These are phyloP conservation scores for Cephalopholis sonnerati DNA, from an alignment of 2,113 vertebrate genomes.

Conservation along the genomic window DNA sequence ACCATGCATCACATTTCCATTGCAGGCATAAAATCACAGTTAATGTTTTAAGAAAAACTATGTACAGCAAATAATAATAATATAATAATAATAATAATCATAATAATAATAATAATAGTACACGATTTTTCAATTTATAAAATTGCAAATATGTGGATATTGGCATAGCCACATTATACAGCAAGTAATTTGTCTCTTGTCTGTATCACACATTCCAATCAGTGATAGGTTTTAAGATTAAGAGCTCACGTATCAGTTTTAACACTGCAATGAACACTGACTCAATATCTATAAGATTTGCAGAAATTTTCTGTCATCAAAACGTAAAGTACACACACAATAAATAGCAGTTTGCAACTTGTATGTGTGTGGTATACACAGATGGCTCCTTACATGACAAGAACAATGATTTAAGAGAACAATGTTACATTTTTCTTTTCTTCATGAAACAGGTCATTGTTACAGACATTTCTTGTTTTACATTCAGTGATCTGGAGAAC, in stretches of 20 bases:
- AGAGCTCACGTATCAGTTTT: conserved; percentile 60
- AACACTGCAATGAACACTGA: conserved; percentile 81
- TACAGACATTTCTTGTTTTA: conserved; percentile 84
- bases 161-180: conserved; percentile 67
- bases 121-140: conserved; percentile 69
- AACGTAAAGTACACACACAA: conserved; percentile 72
- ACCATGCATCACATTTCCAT: conserved; percentile 84
- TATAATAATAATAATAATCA: conserved; percentile 47
- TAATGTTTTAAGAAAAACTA: conserved; percentile 74
- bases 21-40: conserved; percentile 83
- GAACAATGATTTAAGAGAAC: conserved; percentile 73
- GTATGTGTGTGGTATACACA: conserved; percentile 77
- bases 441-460: conserved; percentile 64
- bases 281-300: conserved; percentile 63
- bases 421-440: conserved; percentile 57
- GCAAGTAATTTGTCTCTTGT: conserved; percentile 46
- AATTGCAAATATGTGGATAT: conserved; percentile 74
- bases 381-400: conserved; percentile 74
- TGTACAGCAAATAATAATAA: conserved; percentile 73
- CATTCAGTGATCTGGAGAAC: conserved; percentile 79
- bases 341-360: conserved; percentile 71
- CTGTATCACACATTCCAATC: conserved; percentile 62
- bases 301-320: conserved; percentile 56
- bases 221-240: conserved; percentile 50
- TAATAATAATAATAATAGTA: conserved; percentile 43